phyloP scores from a whole-genome alignment of 53 echinoderm and acorn worm species.

The Temnopleurus reevesii region DNA sequence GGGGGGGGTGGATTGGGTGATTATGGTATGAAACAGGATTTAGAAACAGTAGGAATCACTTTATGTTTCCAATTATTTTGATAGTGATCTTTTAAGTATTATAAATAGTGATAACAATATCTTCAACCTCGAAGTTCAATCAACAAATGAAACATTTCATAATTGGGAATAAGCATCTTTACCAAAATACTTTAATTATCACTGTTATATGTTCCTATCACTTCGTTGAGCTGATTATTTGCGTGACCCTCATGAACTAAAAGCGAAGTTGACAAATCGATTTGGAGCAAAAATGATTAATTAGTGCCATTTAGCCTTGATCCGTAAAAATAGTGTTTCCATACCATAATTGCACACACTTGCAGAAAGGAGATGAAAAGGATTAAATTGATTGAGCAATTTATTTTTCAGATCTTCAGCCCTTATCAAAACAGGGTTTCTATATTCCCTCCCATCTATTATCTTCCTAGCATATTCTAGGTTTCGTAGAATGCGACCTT shows the following conservation, averaged over 20 bases:
- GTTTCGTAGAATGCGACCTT: background rate
- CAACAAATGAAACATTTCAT: too few relatives aligned
- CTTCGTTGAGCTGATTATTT: background rate
- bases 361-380: background rate
- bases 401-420: background rate
- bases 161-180: too few relatives aligned
- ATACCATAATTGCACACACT: background rate
- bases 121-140: too few relatives aligned
- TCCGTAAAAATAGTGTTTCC: background rate
- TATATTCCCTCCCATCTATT: background rate
- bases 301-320: constrained; percentile 19
- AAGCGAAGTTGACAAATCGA: background rate
- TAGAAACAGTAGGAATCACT: too few relatives aligned
- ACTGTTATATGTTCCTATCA: too few relatives aligned
- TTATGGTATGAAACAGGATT: too few relatives aligned
- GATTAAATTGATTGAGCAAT: background rate
- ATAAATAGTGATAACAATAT: too few relatives aligned
- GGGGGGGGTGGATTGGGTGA: too few relatives aligned
- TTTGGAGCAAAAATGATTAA: background rate
- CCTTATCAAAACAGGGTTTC: background rate
- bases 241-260: background rate
- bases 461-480: background rate
- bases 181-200: too few relatives aligned
- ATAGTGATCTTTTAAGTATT: too few relatives aligned
- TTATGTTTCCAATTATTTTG: too few relatives aligned